Evolutionary conservation across 2,113 vertebrate genomes (phyloP).

Genomic region (Melanocharis versteri): DNA sequence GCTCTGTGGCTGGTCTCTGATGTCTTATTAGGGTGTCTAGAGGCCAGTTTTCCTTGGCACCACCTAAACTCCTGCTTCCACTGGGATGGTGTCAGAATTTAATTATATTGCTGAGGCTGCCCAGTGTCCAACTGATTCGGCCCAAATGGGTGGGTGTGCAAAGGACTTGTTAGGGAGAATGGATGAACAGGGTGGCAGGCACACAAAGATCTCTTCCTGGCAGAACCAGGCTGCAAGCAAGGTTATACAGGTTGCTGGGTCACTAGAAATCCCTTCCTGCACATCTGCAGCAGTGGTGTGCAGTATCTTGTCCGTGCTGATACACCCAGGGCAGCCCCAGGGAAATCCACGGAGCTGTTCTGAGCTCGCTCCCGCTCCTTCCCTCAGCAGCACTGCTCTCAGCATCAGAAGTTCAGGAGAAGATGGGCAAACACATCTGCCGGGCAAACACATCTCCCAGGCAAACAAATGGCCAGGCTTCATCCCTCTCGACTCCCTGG

Average conservation of each 20-base stretch:
- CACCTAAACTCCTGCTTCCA: neutral
- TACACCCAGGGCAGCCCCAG: neutral
- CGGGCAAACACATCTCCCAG: neutral
- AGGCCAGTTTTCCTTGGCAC: neutral
- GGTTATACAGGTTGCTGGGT: neutral
- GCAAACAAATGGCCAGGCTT: neutral
- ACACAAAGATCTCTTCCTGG: neutral
- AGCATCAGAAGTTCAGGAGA: neutral
- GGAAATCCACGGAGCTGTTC: neutral
- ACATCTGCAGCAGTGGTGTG: neutral
- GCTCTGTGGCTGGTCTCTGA: neutral
- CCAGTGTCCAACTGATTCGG: neutral
- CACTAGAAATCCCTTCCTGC: neutral
- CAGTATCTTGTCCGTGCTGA: neutral
- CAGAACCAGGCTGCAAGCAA: neutral
- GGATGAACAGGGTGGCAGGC: neutral
- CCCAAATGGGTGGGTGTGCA: neutral
- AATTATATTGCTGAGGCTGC: neutral
- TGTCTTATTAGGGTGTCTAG: neutral
- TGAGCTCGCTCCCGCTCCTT: neutral
- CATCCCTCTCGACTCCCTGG: rapidly evolving
- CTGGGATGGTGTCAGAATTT: neutral
- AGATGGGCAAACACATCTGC: neutral
- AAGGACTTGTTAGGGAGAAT: rapidly evolving
- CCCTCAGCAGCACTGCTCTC: neutral